Percentiles rank a stretch among this genome's conserved stretches.
These are phyloP conservation scores for Ametastegia equiseti DNA, from an alignment of 2,888 invertebrate species.

Conservation along the genomic window DNA sequence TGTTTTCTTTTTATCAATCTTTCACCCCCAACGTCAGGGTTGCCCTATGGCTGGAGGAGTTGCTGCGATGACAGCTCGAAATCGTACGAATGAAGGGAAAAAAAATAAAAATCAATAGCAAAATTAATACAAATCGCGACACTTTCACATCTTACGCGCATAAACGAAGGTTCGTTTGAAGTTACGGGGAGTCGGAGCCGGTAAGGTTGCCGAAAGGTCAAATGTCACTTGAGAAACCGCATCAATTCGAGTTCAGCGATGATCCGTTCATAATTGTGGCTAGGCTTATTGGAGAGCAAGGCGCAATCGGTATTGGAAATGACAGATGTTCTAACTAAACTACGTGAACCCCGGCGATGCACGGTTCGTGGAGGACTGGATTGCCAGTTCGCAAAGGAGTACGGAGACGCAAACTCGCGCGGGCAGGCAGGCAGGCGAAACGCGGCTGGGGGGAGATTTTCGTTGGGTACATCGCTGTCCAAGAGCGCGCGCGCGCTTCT, in stretches of 20 bases:
- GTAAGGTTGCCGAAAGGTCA: background rate
- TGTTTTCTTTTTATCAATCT: no score
- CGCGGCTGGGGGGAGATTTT: constrained; percentile 47
- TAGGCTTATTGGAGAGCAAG: background rate
- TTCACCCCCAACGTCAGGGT: no score
- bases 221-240: background rate
- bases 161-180: background rate
- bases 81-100: background rate
- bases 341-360: constrained; percentile 54
- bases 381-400: constrained; percentile 55
- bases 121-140: background rate
- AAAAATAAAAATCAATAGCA: background rate
- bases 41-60: no score
- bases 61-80: background rate
- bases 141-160: constrained; percentile 16
- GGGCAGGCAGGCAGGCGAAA: constrained; percentile 44
- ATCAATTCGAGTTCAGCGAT: background rate
- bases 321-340: constrained; percentile 1
- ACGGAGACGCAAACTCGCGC: constrained; percentile 41
- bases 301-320: background rate
- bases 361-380: constrained; percentile 60
- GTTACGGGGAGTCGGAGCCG: background rate
- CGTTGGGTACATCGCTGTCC: constrained; percentile 45
- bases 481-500: constrained; percentile 32
- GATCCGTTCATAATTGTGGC: background rate